These are phyloP conservation scores for Macrotus californicus DNA, from an alignment of 2,113 vertebrate genomes.

Conservation along the genomic window DNA sequence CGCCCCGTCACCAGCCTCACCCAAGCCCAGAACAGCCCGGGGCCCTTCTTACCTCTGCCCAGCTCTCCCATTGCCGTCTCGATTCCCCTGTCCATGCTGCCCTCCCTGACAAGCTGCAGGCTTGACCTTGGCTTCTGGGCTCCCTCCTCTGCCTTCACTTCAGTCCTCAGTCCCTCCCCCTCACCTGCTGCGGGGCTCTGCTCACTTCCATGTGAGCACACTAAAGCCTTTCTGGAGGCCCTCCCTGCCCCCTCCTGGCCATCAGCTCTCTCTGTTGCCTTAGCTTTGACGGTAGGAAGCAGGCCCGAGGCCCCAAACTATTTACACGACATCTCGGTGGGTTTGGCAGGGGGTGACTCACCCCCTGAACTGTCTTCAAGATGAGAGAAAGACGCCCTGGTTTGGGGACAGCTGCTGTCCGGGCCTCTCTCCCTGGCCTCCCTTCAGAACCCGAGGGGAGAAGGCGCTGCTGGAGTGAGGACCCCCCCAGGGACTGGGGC, in stretches of 20 bases:
- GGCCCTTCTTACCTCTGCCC: not conserved
- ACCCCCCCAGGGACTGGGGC: not conserved
- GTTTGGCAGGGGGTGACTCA: not conserved
- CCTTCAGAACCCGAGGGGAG: not conserved
- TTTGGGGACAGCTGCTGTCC: not conserved
- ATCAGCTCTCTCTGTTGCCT: not conserved
- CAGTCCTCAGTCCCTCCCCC: accelerated
- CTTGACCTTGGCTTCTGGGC: not conserved
- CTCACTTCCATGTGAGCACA: not conserved
- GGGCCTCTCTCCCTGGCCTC: not conserved
- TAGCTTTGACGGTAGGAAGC: not conserved
- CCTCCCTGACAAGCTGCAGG: accelerated
- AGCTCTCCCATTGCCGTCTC: accelerated
- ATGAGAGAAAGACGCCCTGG: not conserved
- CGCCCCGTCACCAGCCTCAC: not conserved
- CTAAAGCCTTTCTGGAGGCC: not conserved
- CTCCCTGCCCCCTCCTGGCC: not conserved
- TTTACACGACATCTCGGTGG: not conserved
- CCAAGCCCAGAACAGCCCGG: accelerated
- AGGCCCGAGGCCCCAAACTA: not conserved
- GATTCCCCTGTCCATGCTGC: accelerated
- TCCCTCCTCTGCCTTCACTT: not conserved
- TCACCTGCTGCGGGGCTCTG: not conserved
- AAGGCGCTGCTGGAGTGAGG: not conserved
- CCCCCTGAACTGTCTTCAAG: accelerated